These are phyloP conservation scores for Podiceps cristatus DNA, from an alignment of 2,113 vertebrate species.

Conservation along the genomic window DNA sequence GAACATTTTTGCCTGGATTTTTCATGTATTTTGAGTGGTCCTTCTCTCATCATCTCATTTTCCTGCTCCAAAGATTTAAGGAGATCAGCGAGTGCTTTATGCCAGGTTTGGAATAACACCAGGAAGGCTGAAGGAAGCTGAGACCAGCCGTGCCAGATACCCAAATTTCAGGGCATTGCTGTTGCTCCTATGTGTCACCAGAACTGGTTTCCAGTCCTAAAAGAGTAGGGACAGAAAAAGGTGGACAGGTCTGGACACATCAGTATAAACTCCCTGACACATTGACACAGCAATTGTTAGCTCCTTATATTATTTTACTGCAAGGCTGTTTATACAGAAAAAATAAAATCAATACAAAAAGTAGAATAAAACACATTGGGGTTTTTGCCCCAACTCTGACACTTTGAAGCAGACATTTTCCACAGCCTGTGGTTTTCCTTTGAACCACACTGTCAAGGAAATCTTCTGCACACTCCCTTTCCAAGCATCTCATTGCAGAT, in stretches of 20 bases:
- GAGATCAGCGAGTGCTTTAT: background rate
- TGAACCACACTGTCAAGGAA: background rate
- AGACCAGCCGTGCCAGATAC: background rate
- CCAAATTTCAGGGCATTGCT: background rate
- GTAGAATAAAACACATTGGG: background rate
- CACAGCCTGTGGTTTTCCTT: background rate
- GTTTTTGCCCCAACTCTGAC: background rate
- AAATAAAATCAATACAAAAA: background rate
- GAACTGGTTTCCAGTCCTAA: background rate
- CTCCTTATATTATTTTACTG: background rate
- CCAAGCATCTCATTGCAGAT: background rate
- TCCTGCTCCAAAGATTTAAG: background rate
- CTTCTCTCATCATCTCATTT: background rate
- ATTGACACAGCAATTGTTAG: rapidly evolving
- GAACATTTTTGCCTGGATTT: background rate
- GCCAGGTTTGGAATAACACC: background rate
- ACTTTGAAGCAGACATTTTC: background rate
- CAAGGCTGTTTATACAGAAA: background rate
- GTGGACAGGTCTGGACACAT: background rate
- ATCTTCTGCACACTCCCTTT: background rate
- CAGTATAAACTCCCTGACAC: background rate
- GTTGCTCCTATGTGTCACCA: background rate
- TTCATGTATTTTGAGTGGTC: background rate
- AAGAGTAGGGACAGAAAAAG: background rate
- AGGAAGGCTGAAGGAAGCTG: background rate